phyloP scores from a whole-genome alignment of 2,113 vertebrate species.

The Sinocyclocheilus anophthalmus region DNA sequence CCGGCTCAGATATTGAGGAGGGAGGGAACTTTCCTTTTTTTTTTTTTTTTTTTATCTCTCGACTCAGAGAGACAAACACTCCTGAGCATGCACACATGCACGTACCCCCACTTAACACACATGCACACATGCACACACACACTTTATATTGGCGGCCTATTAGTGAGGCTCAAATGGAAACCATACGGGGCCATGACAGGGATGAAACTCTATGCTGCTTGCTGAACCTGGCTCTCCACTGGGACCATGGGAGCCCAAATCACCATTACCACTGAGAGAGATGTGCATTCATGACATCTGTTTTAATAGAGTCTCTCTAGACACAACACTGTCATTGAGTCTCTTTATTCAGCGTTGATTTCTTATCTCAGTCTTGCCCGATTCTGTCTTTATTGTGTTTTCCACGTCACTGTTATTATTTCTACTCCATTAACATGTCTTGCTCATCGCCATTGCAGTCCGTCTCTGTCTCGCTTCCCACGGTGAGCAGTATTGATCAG shows the following conservation, averaged over 20 bases:
- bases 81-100: slow-evolving; percentile 38
- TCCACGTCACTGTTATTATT: neutral
- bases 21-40: slow-evolving; percentile 14
- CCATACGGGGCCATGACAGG: neutral
- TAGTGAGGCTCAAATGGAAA: slow-evolving; percentile 12
- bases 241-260: slow-evolving; percentile 31
- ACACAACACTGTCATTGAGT: neutral
- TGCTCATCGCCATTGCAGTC: neutral
- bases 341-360: slow-evolving; percentile 17
- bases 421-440: neutral
- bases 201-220: slow-evolving; percentile 22
- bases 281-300: neutral
- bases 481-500: neutral
- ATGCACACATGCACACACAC: neutral
- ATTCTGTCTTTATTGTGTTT: neutral
- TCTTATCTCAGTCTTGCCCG: neutral
- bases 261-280: neutral
- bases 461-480: neutral
- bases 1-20: slow-evolving; percentile 2
- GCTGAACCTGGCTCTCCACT: slow-evolving; percentile 28
- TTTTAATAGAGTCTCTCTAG: neutral
- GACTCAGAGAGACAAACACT: neutral
- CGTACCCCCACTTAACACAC: slow-evolving; percentile 19
- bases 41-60: too few relatives aligned
- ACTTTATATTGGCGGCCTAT: neutral